Evolutionary conservation across 2,113 vertebrate genomes (phyloP).

Genomic region (Tapirus terrestris): DNA sequence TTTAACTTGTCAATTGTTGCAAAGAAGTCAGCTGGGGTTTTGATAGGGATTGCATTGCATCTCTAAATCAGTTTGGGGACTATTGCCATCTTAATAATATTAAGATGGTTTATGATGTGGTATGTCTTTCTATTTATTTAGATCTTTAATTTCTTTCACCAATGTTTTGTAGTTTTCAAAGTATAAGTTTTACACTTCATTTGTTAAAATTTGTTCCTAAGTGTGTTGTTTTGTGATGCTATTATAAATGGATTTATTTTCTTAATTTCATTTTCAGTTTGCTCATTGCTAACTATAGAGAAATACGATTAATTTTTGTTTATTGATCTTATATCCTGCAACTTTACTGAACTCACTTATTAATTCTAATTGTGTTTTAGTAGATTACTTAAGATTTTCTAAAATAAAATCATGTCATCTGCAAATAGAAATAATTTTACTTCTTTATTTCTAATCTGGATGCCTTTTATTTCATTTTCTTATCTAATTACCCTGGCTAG

Average conservation of each 20-base stretch:
- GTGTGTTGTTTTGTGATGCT: constrained; percentile 29
- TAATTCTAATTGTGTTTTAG: constrained; percentile 22
- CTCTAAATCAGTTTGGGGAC: neutral
- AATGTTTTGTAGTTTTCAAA: constrained; percentile 34
- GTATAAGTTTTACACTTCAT: neutral
- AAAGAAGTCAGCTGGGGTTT: neutral
- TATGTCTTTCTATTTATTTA: constrained; percentile 21
- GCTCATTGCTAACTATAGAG: neutral
- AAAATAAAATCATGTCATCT: neutral
- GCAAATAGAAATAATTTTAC: neutral
- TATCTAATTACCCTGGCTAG: constrained; percentile 5
- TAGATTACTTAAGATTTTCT: neutral
- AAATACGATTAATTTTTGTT: neutral
- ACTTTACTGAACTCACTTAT: neutral
- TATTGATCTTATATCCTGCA: constrained; percentile 17
- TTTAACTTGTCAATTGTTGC: neutral
- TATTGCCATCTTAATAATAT: constrained; percentile 2
- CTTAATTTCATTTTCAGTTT: constrained; percentile 23
- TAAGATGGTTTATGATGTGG: neutral
- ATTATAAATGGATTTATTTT: neutral
- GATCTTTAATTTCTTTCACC: neutral
- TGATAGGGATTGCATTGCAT: neutral
- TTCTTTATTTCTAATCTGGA: constrained; percentile 40
- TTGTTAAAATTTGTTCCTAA: constrained; percentile 46
- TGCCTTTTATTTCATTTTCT: constrained; percentile 38